Evolutionary conservation across 2,888 invertebrate species (phyloP), one percentile per base, ranked within the genome.

Genomic region (Dicyrtomina minuta): DNA sequence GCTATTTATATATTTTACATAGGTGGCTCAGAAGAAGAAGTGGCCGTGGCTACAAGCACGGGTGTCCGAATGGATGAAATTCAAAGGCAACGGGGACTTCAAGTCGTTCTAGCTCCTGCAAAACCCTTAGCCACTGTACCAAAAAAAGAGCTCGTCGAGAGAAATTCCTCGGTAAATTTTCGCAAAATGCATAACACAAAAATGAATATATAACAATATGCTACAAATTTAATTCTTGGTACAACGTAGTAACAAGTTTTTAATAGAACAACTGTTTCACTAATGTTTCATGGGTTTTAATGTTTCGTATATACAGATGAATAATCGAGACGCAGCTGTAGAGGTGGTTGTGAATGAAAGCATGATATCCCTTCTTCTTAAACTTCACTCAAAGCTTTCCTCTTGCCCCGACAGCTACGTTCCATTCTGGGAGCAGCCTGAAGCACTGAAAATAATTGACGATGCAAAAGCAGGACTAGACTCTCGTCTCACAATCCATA

Each of bases 341-440:
- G 85, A 87, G 27, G 71, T 78, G 33, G 67, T 75, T 33, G 86
- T 92, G 66, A 90, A 91, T 79, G 93, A 94, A 82, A 96, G 93
- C 72, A 91, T 97, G 74, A 88, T 97, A 77, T 93, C 95, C 0
- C 83, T 96, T 62, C 84, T 97, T 53, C 83, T 96, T 65, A 94
- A 93, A 81, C 85, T 96, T 15, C 96, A 97, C 82, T 92, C 93
- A 1, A 93, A 95, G 81, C 84, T 96, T 49, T 90, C 92, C 0
- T 92, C 92, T 0, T 83, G 87, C 13, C 87, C 91, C 10, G 93
- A 94, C 80, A 93, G 93, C 74, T 96, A 90, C 78, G 82, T 81
- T 74, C 83, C 83, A 3, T 78, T 73, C 59, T 78, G 77, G 77
- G 77, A 78, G 51, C 73, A 70, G 10, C 72, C 72, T n/a, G 73